These are phyloP conservation scores for Pseudochaenichthys georgianus DNA, from an alignment of 2,797 vertebrate genomes.

Conservation along the genomic window DNA sequence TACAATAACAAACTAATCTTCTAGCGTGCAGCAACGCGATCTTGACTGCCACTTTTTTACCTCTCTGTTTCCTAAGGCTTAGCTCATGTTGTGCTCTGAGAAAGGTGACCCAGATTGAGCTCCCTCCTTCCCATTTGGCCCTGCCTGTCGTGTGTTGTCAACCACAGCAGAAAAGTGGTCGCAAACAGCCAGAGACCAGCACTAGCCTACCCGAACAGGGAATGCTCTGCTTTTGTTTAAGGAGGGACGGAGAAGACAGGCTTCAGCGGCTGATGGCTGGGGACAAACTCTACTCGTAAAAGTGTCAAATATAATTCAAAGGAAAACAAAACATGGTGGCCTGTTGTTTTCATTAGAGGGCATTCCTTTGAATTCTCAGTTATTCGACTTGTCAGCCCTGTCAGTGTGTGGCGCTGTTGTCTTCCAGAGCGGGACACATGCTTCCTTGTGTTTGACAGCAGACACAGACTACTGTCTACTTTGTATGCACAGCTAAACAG, in stretches of 20 bases:
- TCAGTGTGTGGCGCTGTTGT: constrained; percentile 67
- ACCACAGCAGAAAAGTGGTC: constrained; percentile 99
- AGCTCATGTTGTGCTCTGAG: constrained; percentile 79
- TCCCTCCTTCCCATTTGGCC: constrained; percentile 92
- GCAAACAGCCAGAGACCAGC: constrained; percentile 96
- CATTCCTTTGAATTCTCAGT: constrained; percentile 33
- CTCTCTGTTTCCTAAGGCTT: constrained; percentile 34
- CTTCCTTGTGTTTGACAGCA: constrained; percentile 60
- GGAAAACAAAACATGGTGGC: constrained; percentile 42
- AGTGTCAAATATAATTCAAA: constrained; percentile 49
- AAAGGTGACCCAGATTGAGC: constrained; percentile 77
- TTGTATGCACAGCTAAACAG: constrained; percentile 71
- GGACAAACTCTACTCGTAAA: constrained; percentile 18
- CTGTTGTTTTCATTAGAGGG: constrained; percentile 49
- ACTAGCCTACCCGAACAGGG: constrained; percentile 87
- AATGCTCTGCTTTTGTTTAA: constrained; percentile 86
- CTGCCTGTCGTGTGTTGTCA: constrained; percentile 98
- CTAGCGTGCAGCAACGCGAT: neutral
- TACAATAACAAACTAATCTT: constrained; percentile 14
- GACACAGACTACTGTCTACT: constrained; percentile 62
- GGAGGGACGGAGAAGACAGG: constrained; percentile 31
- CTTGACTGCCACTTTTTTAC: constrained; percentile 9
- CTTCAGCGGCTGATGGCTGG: constrained; percentile 22
- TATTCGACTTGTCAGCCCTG: constrained; percentile 50
- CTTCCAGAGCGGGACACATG: constrained; percentile 61